Base-by-base conservation (phyloP, 2,797 vertebrate species). In the Morus bassanus region DNA sequence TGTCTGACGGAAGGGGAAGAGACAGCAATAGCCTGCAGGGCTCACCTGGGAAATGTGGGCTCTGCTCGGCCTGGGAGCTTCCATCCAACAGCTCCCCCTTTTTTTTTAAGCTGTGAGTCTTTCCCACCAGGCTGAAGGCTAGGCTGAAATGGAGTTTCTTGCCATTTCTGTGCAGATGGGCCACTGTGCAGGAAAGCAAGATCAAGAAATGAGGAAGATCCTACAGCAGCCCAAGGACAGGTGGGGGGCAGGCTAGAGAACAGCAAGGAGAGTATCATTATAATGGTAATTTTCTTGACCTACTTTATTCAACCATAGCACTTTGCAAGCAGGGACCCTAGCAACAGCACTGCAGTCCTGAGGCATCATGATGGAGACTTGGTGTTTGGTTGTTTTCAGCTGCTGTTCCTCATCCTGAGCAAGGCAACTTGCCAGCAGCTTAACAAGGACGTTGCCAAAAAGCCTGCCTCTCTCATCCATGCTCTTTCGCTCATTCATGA, bases 221-320 rank as follows among this genome's bases (percentile, higher is more conserved):
- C 27, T 89, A 19, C 13, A 19, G 48, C 0, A 1, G 31, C 2
- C 1, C 37, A 43, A 43, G 54, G 31, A 57, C 57, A 53, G 53
- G n/a, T 46, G 8, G 6, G 25, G 18, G 28, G 22, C 33, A 14
- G 3, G 18, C 18, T 41, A 68, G 57, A 78, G 73, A 86, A 43
- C 25, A 35, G 46, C 65, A 91, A 91, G 41, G 50, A 70, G 8
- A 91, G 37, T 65, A 37, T 82, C 16, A n/a, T 87, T 92, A 43
- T 73, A 87, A 72, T n/a, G 67, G 22, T 82, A 88, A 91, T 93
- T 95, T 93, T 67, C 91, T 95, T 95, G 77, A 91, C 83, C 70
- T 90, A 79, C 67, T 95, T 93, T 88, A 88, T 83, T 81, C 61
- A 90, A 5, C 33, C 56, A 9, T 50, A 24, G 39, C 45, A 60